Percentiles rank a stretch among this genome's conserved stretches.
Evolutionary conservation across 2,888 invertebrate species (phyloP).

Genomic region (Alviniconcha strummeri): DNA sequence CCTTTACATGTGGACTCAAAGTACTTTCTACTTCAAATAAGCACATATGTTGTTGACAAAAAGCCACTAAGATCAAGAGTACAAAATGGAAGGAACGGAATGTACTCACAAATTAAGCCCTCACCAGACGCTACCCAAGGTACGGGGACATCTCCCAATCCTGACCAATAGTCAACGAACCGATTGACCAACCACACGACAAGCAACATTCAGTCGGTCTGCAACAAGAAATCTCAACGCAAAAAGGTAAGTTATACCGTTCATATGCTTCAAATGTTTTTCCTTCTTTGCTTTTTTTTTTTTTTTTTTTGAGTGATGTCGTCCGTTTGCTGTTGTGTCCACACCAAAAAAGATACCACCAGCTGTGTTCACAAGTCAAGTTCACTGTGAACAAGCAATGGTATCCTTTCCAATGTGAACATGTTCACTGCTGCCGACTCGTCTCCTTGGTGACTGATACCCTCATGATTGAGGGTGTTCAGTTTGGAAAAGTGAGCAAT

Average conservation of each 20-base stretch:
- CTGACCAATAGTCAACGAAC: neutral
- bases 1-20: too few relatives aligned
- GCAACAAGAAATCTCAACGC: slow-evolving; percentile 27
- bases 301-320: neutral
- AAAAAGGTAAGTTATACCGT: slow-evolving; percentile 9
- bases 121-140: neutral
- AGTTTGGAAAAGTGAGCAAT: too few relatives aligned
- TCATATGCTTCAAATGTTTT: slow-evolving; percentile 1
- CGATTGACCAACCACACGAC: neutral
- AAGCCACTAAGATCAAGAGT: neutral
- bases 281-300: neutral
- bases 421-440: neutral
- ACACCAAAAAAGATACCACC: slow-evolving; percentile 72
- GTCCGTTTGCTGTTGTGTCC: neutral
- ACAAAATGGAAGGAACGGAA: neutral
- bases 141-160: neutral
- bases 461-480: too few relatives aligned
- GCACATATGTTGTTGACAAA: too few relatives aligned
- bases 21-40: too few relatives aligned
- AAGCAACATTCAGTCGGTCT: neutral
- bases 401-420: slow-evolving; percentile 32
- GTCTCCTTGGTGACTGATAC: neutral
- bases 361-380: slow-evolving; percentile 71
- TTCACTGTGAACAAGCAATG: slow-evolving; percentile 81
- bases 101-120: slow-evolving; percentile 22